Conservation (phyloP, 2,888 invertebrate genomes). For the Cryptus armator region DNA sequence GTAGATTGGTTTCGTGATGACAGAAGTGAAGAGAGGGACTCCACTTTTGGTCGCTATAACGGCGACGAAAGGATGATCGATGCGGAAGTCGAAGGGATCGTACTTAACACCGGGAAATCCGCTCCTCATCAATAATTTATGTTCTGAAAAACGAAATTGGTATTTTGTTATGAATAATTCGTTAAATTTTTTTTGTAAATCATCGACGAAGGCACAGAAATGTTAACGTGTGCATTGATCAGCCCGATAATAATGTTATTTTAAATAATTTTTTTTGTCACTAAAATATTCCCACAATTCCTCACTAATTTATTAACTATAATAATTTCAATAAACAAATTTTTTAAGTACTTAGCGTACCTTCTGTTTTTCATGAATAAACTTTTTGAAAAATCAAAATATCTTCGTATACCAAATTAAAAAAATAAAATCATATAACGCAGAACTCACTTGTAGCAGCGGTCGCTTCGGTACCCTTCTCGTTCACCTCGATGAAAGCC, state of each 20-base stretch:
- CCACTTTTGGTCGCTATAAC: no score
- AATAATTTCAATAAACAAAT: no score
- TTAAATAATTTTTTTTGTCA: no score
- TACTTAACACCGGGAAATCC: not conserved
- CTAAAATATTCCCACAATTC: no score
- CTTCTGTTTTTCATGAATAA: no score
- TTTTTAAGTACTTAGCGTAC: no score
- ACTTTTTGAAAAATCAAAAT: not conserved
- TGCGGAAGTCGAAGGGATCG: not conserved
- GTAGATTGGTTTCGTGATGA: no score
- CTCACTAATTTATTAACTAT: no score
- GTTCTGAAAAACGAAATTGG: not conserved
- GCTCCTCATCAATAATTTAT: not conserved
- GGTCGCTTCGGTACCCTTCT: conserved; percentile 94
- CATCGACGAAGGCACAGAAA: no score
- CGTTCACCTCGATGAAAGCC: conserved; percentile 94
- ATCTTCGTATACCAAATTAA: conserved; percentile 20
- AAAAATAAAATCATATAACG: conserved; percentile 60
- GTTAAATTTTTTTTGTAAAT: not conserved
- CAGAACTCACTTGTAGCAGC: conserved; percentile 91
- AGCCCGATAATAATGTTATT: not conserved
- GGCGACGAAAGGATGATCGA: not conserved
- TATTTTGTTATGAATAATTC: not conserved
- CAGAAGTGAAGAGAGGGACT: no score
- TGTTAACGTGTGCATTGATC: no score